Evolutionary conservation across 2,797 vertebrate species (phyloP).

Genomic region (Coccyzus lansbergi): DNA sequence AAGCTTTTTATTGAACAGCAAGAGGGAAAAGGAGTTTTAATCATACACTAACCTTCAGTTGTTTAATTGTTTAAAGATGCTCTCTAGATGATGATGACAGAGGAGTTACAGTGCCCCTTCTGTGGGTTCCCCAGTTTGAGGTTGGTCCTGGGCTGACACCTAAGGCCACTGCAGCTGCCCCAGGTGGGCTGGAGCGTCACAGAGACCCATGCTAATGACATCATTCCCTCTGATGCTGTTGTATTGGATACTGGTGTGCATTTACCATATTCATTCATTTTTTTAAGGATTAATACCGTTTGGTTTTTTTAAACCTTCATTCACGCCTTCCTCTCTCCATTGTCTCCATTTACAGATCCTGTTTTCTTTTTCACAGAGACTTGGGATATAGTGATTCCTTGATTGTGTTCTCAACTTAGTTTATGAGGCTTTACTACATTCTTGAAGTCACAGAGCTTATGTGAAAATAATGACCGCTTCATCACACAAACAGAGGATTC

Average conservation of each 20-base stretch:
- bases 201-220: fast-evolving
- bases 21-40: neutral
- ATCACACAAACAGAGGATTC: neutral
- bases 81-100: neutral
- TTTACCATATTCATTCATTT: neutral
- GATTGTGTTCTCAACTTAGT: neutral
- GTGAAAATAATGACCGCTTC: neutral
- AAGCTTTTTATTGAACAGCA: neutral
- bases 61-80: neutral
- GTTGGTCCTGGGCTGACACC: neutral
- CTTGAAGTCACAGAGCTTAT: neutral
- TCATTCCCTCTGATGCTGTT: neutral
- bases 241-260: fast-evolving
- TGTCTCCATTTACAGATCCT: neutral
- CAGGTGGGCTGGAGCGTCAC: neutral
- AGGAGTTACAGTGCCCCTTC: neutral
- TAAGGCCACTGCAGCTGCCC: neutral
- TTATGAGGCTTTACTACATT: neutral
- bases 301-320: neutral
- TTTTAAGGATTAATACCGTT: neutral
- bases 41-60: neutral
- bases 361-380: neutral
- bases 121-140: neutral
- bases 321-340: neutral
- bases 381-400: neutral